Evolutionary conservation across 2,113 vertebrate genomes (phyloP).

Genomic region (Mastomys natalensis): DNA sequence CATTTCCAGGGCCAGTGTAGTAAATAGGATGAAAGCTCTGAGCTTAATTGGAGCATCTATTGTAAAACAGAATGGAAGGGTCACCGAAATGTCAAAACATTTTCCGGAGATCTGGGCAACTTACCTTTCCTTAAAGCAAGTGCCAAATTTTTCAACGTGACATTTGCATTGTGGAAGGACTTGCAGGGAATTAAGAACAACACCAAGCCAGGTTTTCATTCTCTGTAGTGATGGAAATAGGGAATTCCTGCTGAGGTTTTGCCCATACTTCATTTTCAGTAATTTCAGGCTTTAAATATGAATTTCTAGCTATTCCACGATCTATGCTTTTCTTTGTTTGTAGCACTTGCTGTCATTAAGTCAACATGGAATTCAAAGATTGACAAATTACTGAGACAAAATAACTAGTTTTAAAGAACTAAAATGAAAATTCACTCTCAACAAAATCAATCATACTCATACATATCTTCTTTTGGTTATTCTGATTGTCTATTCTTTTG

Average conservation of each 20-base stretch:
- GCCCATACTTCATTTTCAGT: constrained; percentile 51
- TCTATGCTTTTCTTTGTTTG: neutral
- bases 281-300: neutral
- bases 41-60: constrained; percentile 66
- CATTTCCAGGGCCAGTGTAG: constrained; percentile 23
- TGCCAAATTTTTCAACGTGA: constrained; percentile 69
- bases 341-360: constrained; percentile 14
- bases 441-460: constrained; percentile 46
- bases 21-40: constrained; percentile 58
- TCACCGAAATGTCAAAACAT: constrained; percentile 77
- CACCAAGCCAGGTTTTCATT: neutral
- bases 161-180: constrained; percentile 70
- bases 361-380: constrained; percentile 1
- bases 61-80: constrained; percentile 67
- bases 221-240: neutral
- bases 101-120: constrained; percentile 70
- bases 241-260: constrained; percentile 49
- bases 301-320: constrained; percentile 40
- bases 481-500: neutral
- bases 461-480: neutral
- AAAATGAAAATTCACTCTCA: constrained; percentile 21
- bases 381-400: neutral
- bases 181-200: constrained; percentile 52
- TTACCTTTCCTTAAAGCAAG: constrained; percentile 67
- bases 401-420: constrained; percentile 34